phyloP scores from a whole-genome alignment of 2,113 vertebrate species.

The Caranx ignobilis region DNA sequence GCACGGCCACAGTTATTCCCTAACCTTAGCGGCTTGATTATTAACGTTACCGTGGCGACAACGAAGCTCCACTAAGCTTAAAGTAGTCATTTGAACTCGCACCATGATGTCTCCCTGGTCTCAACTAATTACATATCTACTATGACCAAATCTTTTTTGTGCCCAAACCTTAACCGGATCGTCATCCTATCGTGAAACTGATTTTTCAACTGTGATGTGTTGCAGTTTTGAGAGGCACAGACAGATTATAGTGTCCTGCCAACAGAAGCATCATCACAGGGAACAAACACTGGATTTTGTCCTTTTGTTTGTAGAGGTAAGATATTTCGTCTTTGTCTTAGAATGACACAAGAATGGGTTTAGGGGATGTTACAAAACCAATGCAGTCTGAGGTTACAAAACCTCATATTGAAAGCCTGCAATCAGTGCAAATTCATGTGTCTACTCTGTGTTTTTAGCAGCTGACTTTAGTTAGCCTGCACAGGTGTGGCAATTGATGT shows the following conservation, averaged over 20 bases:
- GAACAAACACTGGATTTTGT: neutral
- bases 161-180: neutral
- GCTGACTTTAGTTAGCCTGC: too few relatives aligned
- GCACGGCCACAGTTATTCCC: too few relatives aligned
- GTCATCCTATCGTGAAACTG: neutral
- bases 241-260: neutral
- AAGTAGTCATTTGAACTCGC: too few relatives aligned
- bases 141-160: neutral
- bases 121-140: neutral
- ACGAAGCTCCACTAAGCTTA: too few relatives aligned
- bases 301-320: neutral
- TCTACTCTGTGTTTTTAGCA: too few relatives aligned
- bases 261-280: neutral
- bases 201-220: neutral
- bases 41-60: too few relatives aligned
- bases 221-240: neutral
- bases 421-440: too few relatives aligned
- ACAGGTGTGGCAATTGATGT: neutral
- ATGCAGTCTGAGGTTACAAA: neutral
- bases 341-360: neutral
- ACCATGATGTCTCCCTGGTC: neutral
- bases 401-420: neutral
- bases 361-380: neutral
- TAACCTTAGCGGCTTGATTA: too few relatives aligned
- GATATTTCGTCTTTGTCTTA: neutral